These are phyloP conservation scores for Hylomyscus alleni DNA, from an alignment of 2,797 vertebrate genomes.

Conservation along the genomic window DNA sequence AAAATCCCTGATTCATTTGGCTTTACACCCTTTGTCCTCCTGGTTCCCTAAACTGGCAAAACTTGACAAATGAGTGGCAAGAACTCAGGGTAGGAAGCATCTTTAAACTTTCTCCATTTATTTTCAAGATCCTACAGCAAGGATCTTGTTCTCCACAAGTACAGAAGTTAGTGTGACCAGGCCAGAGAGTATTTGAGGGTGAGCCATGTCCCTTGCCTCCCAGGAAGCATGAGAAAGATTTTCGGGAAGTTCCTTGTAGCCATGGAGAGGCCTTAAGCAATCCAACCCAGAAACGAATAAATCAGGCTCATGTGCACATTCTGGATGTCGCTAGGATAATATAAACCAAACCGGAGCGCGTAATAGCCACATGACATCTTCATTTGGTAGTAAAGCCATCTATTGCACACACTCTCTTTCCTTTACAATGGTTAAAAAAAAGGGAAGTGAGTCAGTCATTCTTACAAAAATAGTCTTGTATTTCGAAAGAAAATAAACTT, in stretches of 20 bases:
- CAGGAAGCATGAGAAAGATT: slow-evolving; percentile 66
- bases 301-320: not conserved
- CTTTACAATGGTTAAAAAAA: slow-evolving; percentile 67
- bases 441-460: slow-evolving; percentile 76
- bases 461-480: slow-evolving; percentile 76
- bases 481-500: slow-evolving; percentile 75
- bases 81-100: not conserved
- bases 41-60: not conserved
- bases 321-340: slow-evolving; percentile 75
- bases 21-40: not conserved
- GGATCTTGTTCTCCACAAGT: not conserved
- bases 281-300: not conserved
- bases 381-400: slow-evolving; percentile 78
- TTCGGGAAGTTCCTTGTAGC: slow-evolving; percentile 65
- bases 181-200: not conserved
- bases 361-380: slow-evolving; percentile 75
- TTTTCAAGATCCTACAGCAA: not conserved
- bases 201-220: not conserved
- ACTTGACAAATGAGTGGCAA: not conserved
- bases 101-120: not conserved
- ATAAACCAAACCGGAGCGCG: slow-evolving; percentile 70
- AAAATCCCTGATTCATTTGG: not conserved
- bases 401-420: slow-evolving; percentile 38
- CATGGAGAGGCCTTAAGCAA: slow-evolving; percentile 30
- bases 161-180: not conserved